phyloP scores from a whole-genome alignment of 2,113 vertebrate genomes.

The Falcunculus frontatus region DNA sequence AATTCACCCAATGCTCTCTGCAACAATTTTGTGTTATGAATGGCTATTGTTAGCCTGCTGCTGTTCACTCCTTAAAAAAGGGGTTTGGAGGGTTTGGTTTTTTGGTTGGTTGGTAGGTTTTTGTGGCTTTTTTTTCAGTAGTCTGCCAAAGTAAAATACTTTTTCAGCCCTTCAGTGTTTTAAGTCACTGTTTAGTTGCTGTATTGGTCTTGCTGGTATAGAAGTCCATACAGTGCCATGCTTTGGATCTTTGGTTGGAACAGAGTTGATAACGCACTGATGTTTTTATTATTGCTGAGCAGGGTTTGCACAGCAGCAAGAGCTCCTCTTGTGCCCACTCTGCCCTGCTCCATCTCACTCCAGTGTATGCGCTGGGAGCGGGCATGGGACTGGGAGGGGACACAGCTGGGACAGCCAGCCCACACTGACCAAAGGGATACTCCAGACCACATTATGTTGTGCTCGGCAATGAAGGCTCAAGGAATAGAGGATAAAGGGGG shows the following conservation, averaged over 20 bases:
- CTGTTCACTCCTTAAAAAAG: not conserved
- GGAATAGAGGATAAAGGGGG: not conserved
- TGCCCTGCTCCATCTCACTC: not conserved
- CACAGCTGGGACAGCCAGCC: not conserved
- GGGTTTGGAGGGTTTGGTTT: rapidly evolving
- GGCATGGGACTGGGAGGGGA: not conserved
- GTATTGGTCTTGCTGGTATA: not conserved
- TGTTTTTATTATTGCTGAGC: not conserved
- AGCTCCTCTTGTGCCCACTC: not conserved
- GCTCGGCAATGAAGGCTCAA: rapidly evolving
- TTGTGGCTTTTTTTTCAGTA: not conserved
- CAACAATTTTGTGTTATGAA: not conserved
- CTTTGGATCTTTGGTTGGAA: not conserved
- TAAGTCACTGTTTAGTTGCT: not conserved
- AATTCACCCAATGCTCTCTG: not conserved
- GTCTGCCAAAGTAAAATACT: not conserved
- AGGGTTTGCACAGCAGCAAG: not conserved
- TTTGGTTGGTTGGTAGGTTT: not conserved
- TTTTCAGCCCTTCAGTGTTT: not conserved
- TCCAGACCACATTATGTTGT: not conserved
- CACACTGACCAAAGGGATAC: not conserved
- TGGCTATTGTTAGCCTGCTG: not conserved
- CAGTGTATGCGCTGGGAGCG: not conserved
- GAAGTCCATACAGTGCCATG: not conserved
- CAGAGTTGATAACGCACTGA: not conserved